Base-by-base conservation (phyloP, 2,888 invertebrate genomes). In the Limnephilus rhombicus region DNA sequence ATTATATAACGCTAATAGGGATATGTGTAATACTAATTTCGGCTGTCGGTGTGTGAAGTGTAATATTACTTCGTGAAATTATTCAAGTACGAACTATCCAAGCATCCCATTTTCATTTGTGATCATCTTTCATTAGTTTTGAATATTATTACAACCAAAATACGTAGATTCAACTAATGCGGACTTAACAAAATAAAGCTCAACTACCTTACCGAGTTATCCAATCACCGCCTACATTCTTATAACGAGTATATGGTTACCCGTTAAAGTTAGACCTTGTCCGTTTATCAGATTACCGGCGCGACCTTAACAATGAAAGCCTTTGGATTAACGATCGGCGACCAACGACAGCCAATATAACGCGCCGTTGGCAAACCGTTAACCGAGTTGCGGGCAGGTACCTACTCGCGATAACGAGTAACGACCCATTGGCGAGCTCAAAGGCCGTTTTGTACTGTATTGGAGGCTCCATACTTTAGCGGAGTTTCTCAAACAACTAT, bases 391-490 rank as follows among this genome's bases (percentile, higher is more conserved):
- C 83, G 37, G 34, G 37, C 24, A 68, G 68, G 68, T 68, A 68
- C 24, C 24, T 24, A 24, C 83, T 12, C 83, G 83, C 83, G 34
- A n/a, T 68, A 68, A 24, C 68, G 68, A 68, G 68, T 68, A 68
- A 41, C 83, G 83, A 83, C 83, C 83, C 37, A 83, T 83, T 83
- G 83, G 83, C 83, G 37, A 41, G 37, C 83, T 83, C 83, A 68
- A 68, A 68, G 68, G 68, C 68, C 68, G 68, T 68, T 68, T 9
- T 24, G 24, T 68, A 68, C 68, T n/a, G 9, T 68, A 68, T 68
- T 68, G 24, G 24, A 68, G 68, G 68, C 24, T 68, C n/a, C n/a
- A 68, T n/a, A 68, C 68, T 68, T 68, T 18, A 68, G 7, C 68
- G 24, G n/a, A 68, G 68, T 68, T 68, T 68, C 68, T 24, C 68